Conservation (phyloP, 2,113 vertebrate genomes). For the Brachirus orientalis region DNA sequence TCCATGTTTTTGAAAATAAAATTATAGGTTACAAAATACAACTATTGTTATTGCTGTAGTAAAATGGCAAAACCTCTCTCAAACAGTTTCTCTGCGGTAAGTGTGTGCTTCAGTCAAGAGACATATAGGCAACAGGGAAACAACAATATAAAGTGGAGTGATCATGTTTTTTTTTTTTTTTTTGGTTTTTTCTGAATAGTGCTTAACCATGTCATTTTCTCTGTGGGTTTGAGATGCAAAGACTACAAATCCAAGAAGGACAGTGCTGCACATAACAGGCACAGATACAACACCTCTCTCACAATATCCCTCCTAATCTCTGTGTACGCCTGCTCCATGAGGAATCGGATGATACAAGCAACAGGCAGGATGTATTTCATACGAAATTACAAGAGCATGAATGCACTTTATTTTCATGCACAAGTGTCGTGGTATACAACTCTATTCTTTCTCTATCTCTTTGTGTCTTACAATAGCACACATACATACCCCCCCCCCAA, state of each 20-base stretch:
- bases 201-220: conserved; percentile 35
- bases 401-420: too few relatives aligned
- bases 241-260: conserved; percentile 44
- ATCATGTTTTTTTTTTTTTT: neutral
- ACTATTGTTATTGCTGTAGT: neutral
- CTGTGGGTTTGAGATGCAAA: conserved; percentile 36
- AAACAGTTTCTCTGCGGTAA: conserved; percentile 2
- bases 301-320: conserved; percentile 51
- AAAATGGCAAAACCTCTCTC: conserved; percentile 23
- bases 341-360: conserved; percentile 44
- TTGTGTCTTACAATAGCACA: neutral
- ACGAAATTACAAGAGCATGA: too few relatives aligned
- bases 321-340: conserved; percentile 20
- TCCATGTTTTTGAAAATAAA: conserved; percentile 3
- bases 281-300: conserved; percentile 47
- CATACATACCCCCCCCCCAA: neutral
- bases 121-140: neutral
- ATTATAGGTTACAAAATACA: neutral
- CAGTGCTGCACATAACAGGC: conserved; percentile 27
- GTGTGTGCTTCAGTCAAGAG: conserved; percentile 33
- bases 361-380: conserved; percentile 41
- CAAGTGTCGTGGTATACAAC: neutral
- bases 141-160: conserved; percentile 18
- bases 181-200: conserved; percentile 25
- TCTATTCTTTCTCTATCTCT: neutral